Evolutionary conservation across 2,888 invertebrate species (phyloP), one percentile per base, ranked within the genome.

Genomic region (Phlogophora meticulosa): DNA sequence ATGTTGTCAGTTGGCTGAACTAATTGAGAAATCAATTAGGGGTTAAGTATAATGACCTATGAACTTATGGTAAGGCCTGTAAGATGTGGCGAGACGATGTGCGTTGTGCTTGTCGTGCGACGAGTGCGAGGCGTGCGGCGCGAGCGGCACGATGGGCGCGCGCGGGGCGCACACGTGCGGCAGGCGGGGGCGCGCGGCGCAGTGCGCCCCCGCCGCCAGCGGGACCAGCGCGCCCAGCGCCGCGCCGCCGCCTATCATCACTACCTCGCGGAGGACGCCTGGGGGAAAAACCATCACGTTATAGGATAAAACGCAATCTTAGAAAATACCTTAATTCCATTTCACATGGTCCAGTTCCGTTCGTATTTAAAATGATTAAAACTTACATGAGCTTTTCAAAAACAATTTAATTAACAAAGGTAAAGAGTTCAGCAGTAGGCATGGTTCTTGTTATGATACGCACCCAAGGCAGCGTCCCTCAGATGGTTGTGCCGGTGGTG

Each of bases 1-100:
- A n/a, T 28, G 5, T 28, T 28, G 28, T 28, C 5, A 28, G n/a
- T 28, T 28, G 5, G 28, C 28, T 2, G 28, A 4, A 5, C 28
- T 2, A 5, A 4, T 28, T 28, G 28, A 4, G 2, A 28, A 28
- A 28, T 5, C 28, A 28, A 28, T 28, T 5, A 5, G 5, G 28
- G 28, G 28, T 4, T 28, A 5, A 28, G 28, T 2, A 28, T 28
- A 28, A 5, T 28, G 96, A 94, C 99, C 99, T 61, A 99, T 97
- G 75, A 99, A 97, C 86, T 97, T 97, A 90, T 99, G 99, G 91
- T 99, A 99, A 0, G 98, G 98, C 34, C 97, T 93, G 92, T 98
- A 81, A 20, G 83, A 63, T 28, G 79, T 97, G 22, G 98, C 70
- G 52, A 72, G 97, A 0, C 77, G 98, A 93, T 97, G 98, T 59